Conservation (phyloP, 2,113 vertebrate genomes). For the Pipa parva region DNA sequence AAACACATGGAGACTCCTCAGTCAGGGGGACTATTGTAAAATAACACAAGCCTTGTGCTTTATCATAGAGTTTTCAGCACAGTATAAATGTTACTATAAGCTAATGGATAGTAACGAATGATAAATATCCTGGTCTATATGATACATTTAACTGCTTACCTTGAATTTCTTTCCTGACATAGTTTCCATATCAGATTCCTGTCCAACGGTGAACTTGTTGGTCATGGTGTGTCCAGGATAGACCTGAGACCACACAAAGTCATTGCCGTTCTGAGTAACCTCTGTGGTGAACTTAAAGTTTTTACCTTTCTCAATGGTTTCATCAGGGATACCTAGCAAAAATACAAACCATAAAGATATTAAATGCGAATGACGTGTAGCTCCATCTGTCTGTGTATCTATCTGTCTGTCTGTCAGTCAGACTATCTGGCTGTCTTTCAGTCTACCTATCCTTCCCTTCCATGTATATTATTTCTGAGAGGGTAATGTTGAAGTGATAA, state of each 20-base stretch:
- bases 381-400: too few species aligned
- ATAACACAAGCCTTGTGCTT: too few species aligned
- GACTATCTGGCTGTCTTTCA: slow-evolving; percentile 5
- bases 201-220: slow-evolving; percentile 78
- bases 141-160: slow-evolving; percentile 59
- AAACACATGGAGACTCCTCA: too few species aligned
- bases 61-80: too few species aligned
- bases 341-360: slow-evolving; percentile 6
- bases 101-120: too few species aligned
- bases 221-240: slow-evolving; percentile 70
- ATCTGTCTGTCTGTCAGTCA: slow-evolving; percentile 8
- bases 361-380: too few species aligned
- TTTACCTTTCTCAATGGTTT: slow-evolving; percentile 66
- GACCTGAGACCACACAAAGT: slow-evolving; percentile 78
- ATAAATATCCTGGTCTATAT: too few species aligned
- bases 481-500: neutral
- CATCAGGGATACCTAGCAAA: slow-evolving; percentile 71
- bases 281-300: slow-evolving; percentile 82
- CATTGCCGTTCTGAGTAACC: slow-evolving; percentile 75
- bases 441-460: neutral
- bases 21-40: too few species aligned
- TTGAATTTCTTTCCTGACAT: slow-evolving; percentile 91
- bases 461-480: neutral
- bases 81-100: too few species aligned
- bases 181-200: slow-evolving; percentile 83